Evolutionary conservation across 2,888 invertebrate genomes (phyloP), one percentile per base, ranked within the genome.

Genomic region (Alitta virens): DNA sequence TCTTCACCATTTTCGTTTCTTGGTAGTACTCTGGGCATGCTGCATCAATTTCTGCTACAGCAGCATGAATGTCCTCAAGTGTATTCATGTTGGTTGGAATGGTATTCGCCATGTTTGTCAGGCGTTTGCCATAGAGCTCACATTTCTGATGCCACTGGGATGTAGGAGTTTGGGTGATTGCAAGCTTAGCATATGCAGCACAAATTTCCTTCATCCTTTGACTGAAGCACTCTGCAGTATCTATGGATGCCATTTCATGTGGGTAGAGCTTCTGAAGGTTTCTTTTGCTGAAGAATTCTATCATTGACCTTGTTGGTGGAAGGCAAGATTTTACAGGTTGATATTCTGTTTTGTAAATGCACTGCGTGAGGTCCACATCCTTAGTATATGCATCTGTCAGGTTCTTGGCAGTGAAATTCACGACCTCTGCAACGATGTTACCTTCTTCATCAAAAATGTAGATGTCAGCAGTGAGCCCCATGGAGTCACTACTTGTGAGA

Each of bases 341-440:
- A 27, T 43, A 56, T 33, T 46, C 62, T 38, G 38, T 62, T 16
- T 27, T 46, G 62, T 62, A 62, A 14, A 62, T 12, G 25, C 62
- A 62, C n/a, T 27, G 26, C 2, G 27, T 25, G 38, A 56, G 23
- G 21, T 56, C 62, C 2, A 56, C 24, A 12, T 56, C 24, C 9
- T 40, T 23, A 9, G 49, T 51, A 23, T n/a, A 33, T 12, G 49
- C n/a, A 12, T 23, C 40, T 21, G 50, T 43, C 5, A 38, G 26
- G 51, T 62, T 62, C 40, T 50, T 43, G 24, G 55, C 62, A 12
- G 21, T 23, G 42, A 62, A 56, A 23, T 52, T 52, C 12, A n/a
- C 21, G n/a, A 62, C 56, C 25, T 56, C 56, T 23, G 52, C 54
- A 25, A 62, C 9, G 7, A 62, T 38, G 14, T 62, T 50, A 2